Percentiles rank a stretch among this genome's conserved stretches.
Evolutionary conservation across 2,797 vertebrate species (phyloP).

Genomic region (Sebastes oblongus): DNA sequence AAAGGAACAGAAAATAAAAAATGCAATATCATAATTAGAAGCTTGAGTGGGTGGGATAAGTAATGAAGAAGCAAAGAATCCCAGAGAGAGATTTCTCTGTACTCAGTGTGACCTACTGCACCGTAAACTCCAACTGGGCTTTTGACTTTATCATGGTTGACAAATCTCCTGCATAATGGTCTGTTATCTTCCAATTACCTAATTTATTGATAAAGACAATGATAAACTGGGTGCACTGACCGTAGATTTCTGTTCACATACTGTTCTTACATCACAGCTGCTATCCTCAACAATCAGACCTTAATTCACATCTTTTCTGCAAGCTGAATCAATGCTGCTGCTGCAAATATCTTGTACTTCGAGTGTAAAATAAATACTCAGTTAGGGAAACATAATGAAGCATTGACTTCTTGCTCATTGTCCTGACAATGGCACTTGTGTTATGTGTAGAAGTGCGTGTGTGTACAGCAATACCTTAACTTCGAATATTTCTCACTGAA

Average conservation of each 20-base stretch:
- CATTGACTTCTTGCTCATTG: not conserved
- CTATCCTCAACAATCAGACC: not conserved
- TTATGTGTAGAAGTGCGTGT: too few species aligned
- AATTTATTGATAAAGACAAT: constrained; percentile 4
- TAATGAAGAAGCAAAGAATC: constrained; percentile 40
- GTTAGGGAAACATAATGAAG: not conserved
- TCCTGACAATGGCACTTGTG: not conserved
- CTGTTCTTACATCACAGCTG: not conserved
- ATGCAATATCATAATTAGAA: constrained; percentile 55
- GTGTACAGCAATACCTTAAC: too few species aligned
- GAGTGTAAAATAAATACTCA: not conserved
- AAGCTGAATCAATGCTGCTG: not conserved
- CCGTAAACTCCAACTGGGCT: not conserved
- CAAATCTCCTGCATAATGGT: not conserved
- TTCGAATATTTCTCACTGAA: too few species aligned
- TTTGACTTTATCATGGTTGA: not conserved
- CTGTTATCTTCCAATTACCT: constrained; percentile 14
- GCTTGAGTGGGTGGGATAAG: constrained; percentile 45
- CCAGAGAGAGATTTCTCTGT: constrained; percentile 33
- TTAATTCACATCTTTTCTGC: not conserved
- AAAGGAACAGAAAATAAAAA: constrained; percentile 50
- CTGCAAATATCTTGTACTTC: not conserved
- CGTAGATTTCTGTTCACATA: not conserved
- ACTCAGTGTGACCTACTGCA: constrained; percentile 28
- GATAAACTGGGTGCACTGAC: not conserved